Evolutionary conservation across 2,113 vertebrate species (phyloP).

Genomic region (Grammatotria lemairii): DNA sequence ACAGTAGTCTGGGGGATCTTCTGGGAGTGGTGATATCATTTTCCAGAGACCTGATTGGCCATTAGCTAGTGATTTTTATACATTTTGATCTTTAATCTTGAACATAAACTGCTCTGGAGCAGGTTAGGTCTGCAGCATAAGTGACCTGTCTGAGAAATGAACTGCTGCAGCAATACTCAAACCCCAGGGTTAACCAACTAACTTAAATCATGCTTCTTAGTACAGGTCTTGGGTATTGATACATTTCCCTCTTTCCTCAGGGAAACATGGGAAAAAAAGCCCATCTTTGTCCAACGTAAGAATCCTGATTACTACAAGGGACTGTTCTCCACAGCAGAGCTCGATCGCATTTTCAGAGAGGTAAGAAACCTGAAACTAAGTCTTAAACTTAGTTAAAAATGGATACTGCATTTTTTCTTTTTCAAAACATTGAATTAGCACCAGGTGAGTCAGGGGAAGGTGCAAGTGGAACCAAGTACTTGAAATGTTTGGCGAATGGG

Average conservation of each 20-base stretch:
- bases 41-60: neutral
- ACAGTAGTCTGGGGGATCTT: neutral
- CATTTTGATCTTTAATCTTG: neutral
- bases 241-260: slow-evolving; percentile 24
- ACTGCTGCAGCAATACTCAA: neutral
- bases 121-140: neutral
- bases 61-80: neutral
- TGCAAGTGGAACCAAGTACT: neutral
- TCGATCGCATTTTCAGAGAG: slow-evolving; percentile 79
- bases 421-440: neutral
- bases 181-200: neutral
- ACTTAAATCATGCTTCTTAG: neutral
- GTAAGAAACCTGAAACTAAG: slow-evolving; percentile 36
- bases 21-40: neutral
- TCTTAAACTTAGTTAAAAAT: neutral
- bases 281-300: slow-evolving; percentile 78
- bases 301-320: slow-evolving; percentile 82
- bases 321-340: slow-evolving; percentile 87
- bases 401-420: neutral
- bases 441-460: neutral
- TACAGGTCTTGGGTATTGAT: neutral
- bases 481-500: neutral
- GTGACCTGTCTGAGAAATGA: neutral
- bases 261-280: slow-evolving; percentile 86
- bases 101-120: neutral